Evolutionary conservation across 2,797 vertebrate genomes (phyloP), one percentile per base, ranked within the genome.

Genomic region (Argentina silus): DNA sequence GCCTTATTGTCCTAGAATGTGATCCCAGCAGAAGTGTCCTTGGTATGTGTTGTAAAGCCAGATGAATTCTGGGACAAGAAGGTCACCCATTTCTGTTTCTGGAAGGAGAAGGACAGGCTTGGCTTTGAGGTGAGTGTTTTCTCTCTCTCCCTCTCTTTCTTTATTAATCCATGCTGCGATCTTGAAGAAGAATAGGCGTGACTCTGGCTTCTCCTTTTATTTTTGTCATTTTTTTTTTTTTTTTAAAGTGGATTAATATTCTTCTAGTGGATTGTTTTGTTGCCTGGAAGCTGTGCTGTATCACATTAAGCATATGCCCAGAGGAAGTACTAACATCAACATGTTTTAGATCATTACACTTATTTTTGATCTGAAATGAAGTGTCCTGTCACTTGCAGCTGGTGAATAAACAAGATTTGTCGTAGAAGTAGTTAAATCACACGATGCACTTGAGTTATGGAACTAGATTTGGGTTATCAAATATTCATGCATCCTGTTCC

Each of bases 61-160:
- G 98, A 99, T 91, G 97, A 99, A 88, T 99, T 99, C 85, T 99
- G 97, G 98, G 98, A 99, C 88, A 99, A 99, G 91, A 99, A 99
- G 87, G 97, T 99, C 83, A 99, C 98, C 0, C 98, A 99, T 86
- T 99, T 99, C 88, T 99, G 97, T 85, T 99, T 99, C 91, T 99
- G 98, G 98, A 99, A 99, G 91, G 98, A 99, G 86, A 99, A 99
- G 66, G 97, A 99, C 88, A 94, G 97, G 50, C 95, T 99, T 84
- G 98, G 97, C 72, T 99, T 99, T 87, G 98, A 99, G 96, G 98
- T 97, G 90, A 88, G 91, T 43, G 12, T 70, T 8, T 43, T 27
- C 53, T 62, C 0, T n/a, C 27, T 9, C 15, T 7, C 51, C 43
- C 36, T 23, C 44, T 47, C 1, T 27, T 63, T 42, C 12, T 44